Base-by-base conservation (phyloP, 1,140 invertebrate genomes). In the Lordiphosa clarofinis region DNA sequence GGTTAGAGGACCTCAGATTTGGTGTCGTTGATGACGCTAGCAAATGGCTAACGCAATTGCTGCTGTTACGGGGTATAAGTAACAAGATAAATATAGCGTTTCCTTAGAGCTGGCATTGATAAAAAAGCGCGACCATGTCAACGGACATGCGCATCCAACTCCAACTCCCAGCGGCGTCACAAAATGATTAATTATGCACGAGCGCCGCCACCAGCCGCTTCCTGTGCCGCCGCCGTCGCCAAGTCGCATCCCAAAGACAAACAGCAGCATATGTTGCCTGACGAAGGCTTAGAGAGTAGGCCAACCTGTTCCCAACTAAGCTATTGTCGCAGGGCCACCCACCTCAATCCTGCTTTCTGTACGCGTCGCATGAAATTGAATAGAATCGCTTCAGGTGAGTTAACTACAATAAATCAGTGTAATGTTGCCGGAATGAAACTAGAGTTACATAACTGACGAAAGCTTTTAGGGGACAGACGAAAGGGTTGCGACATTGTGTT, bases 141-240 rank as follows among this genome's bases (percentile, higher is more conserved):
- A 60, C 57, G 63, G 70, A 67, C 75, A 81, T 63, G 50, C 47
- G 57, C 60, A 61, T 72, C 28, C 56, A 39, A 40, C 49, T 72
- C 28, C 56, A 39, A 40, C 49, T 60, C 42, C 48, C 58, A 55
- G 46, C 57, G 56, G 55, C 73, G 47, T 65, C 78, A 69, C 63
- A 48, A 49, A 48, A 75, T 82, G 78, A 82, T 82, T 84, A 82
- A 82, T 82, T 82, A 82, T 84, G 76, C 72, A 84, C 59, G 60
- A 84, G 56, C 58, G 55, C 31, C 55, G 43, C 19, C 15, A 54
- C 11, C 35, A 35, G 11, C 15, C 31, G 46, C 49, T 24, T 28
- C 43, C 43, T 31, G 19, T 46, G n/a, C 43, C 21, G n/a, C 10
- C 7, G 7, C 12, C 9, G 4, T 12, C 43, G 10, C 11, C 21